phyloP scores from a whole-genome alignment of 1,140 invertebrate species.

The Drosophila asahinai region DNA sequence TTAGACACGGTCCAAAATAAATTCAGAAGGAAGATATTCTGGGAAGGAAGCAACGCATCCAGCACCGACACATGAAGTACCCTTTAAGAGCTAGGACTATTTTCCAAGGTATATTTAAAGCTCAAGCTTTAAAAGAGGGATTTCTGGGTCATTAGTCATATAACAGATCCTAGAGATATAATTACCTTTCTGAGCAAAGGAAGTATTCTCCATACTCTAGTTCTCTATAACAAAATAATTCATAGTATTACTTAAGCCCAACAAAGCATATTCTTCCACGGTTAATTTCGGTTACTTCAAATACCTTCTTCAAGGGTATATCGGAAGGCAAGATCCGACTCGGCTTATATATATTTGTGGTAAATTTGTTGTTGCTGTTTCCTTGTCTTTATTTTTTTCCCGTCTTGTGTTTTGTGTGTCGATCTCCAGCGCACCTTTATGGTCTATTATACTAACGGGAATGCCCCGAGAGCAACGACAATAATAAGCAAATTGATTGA shows the following conservation, averaged over 20 bases:
- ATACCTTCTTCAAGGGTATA: constrained; percentile 36
- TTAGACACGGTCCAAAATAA: constrained; percentile 37
- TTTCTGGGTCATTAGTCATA: no score
- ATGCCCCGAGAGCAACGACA: constrained; percentile 78
- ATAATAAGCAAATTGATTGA: constrained; percentile 84
- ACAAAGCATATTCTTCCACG: no score
- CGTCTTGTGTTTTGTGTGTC: constrained; percentile 47
- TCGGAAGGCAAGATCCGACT: constrained; percentile 11
- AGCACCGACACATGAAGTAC: constrained; percentile 1
- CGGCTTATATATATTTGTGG: constrained; percentile 40
- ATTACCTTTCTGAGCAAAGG: no score
- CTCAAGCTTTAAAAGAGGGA: no score
- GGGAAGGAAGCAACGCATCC: no score
- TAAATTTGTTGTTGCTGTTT: constrained; percentile 34
- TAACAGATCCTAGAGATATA: no score
- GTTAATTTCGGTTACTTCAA: background rate
- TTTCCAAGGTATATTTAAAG: no score
- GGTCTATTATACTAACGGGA: constrained; percentile 83
- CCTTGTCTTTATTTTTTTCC: constrained; percentile 34
- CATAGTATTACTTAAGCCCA: no score
- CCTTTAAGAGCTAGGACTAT: background rate
- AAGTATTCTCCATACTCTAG: no score
- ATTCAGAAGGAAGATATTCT: constrained; percentile 8
- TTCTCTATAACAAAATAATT: no score
- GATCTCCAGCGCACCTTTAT: constrained; percentile 75